Evolutionary conservation across 2,113 vertebrate species (phyloP).

Genomic region (Onychostoma macrolepis): DNA sequence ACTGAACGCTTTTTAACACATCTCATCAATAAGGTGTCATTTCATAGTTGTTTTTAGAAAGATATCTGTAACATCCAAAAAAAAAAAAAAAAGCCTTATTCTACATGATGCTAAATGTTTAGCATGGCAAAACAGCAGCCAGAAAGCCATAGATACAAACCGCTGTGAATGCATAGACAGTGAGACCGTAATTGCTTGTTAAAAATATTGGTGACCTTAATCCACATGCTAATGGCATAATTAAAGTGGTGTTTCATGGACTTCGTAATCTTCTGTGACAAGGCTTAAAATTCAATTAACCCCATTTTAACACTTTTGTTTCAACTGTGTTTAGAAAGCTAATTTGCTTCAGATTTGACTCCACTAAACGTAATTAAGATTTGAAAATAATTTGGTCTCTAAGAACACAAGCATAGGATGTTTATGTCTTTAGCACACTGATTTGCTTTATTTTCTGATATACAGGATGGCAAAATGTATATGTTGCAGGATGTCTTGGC

Average conservation of each 20-base stretch:
- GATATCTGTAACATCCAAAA: not conserved
- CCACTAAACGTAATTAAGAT: slow-evolving; percentile 69
- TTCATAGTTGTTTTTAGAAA: not conserved
- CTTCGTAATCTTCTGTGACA: slow-evolving; percentile 78
- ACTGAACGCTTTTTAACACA: not conserved
- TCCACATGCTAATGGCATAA: slow-evolving; percentile 78
- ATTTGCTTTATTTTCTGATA: slow-evolving; percentile 55
- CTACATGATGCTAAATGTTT: slow-evolving; percentile 43
- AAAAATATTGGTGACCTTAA: slow-evolving; percentile 74
- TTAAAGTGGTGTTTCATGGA: slow-evolving; percentile 76
- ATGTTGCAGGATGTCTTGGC: not conserved
- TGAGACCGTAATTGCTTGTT: slow-evolving; percentile 71
- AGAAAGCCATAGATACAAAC: slow-evolving; percentile 63
- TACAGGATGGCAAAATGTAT: not conserved
- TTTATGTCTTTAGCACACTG: slow-evolving; percentile 63
- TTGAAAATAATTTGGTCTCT: slow-evolving; percentile 60
- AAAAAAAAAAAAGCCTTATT: not conserved
- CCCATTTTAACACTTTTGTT: slow-evolving; percentile 78
- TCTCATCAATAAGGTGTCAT: not conserved
- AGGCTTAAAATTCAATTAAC: slow-evolving; percentile 83
- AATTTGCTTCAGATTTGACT: slow-evolving; percentile 75
- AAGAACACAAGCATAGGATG: slow-evolving; percentile 67
- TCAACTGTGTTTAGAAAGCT: slow-evolving; percentile 74
- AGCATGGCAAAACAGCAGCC: slow-evolving; percentile 58
- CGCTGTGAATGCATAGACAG: slow-evolving; percentile 70